phyloP scores from a whole-genome alignment of 2,797 vertebrate species.

The Typhlichthys subterraneus region DNA sequence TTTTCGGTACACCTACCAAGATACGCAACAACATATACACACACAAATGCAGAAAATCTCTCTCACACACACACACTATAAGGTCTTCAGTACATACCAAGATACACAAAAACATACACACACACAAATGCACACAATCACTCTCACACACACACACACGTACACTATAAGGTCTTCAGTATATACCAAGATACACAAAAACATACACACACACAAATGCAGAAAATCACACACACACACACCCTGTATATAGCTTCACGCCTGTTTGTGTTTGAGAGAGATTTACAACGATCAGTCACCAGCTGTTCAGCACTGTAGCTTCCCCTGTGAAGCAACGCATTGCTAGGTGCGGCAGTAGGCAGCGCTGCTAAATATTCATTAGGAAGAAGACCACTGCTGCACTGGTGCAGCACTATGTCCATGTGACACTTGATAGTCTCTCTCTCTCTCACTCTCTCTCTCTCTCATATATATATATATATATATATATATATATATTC shows the following conservation, averaged over 20 bases:
- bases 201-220: conserved; percentile 4
- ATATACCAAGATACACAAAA: neutral
- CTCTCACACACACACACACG: conserved; percentile 5
- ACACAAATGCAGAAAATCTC: conserved; percentile 1
- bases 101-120: neutral
- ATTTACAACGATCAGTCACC: conserved; percentile 51
- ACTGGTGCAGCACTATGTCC: conserved; percentile 26
- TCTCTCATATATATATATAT: conserved; percentile 7
- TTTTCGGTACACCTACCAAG: neutral
- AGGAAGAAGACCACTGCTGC: conserved; percentile 59
- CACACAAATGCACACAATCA: neutral
- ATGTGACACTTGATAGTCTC: conserved; percentile 25
- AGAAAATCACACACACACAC: neutral
- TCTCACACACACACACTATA: conserved; percentile 1
- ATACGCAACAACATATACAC: neutral
- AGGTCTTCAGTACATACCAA: neutral
- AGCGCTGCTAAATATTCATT: conserved; percentile 70
- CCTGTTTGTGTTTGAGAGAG: conserved; percentile 41
- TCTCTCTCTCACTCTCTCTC: conserved; percentile 18
- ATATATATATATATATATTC: too few relatives aligned
- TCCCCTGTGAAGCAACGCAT: conserved; percentile 42
- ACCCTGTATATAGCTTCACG: conserved; percentile 24
- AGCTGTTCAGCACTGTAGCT: conserved; percentile 43
- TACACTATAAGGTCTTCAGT: neutral
- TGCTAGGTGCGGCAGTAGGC: conserved; percentile 24